A percentile compares a stretch with the other conserved stretches of the same genome.
phyloP scores from a whole-genome alignment of 2,113 vertebrate genomes.

The Recurvirostra avosetta region DNA sequence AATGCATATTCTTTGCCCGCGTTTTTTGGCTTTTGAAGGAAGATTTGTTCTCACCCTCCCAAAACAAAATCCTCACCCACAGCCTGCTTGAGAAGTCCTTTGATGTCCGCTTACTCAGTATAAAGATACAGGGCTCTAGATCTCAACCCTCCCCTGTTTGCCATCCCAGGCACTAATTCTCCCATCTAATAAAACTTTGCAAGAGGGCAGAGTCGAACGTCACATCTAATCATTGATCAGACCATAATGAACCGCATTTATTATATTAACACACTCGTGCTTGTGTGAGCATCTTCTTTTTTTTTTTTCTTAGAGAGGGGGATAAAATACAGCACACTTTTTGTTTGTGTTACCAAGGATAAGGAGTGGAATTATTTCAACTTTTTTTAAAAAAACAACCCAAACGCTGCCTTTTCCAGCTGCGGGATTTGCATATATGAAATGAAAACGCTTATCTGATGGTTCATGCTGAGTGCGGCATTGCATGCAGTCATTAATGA shows the following conservation, averaged over 20 bases:
- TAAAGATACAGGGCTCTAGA: neutral
- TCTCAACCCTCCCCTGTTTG: neutral
- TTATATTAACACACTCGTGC: neutral
- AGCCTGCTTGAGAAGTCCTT: neutral
- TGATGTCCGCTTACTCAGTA: neutral
- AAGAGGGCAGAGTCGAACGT: neutral
- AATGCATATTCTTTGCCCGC: neutral
- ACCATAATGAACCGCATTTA: neutral
- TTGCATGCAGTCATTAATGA: conserved; percentile 15
- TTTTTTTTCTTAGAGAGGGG: neutral
- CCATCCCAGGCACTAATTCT: neutral
- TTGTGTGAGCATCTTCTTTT: neutral
- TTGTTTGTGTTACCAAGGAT: neutral
- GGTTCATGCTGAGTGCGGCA: neutral
- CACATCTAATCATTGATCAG: conserved; percentile 1
- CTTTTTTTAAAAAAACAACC: neutral
- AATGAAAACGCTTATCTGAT: conserved; percentile 36
- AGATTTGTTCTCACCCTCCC: neutral
- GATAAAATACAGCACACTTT: neutral
- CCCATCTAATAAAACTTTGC: neutral
- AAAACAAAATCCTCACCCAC: conserved; percentile 6
- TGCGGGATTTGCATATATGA: neutral
- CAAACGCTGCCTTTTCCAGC: neutral
- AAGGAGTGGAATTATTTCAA: neutral
- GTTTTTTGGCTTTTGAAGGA: conserved; percentile 12